Evolutionary conservation across 2,797 vertebrate genomes (phyloP).

Genomic region (Ctenopoma kingsleyae): DNA sequence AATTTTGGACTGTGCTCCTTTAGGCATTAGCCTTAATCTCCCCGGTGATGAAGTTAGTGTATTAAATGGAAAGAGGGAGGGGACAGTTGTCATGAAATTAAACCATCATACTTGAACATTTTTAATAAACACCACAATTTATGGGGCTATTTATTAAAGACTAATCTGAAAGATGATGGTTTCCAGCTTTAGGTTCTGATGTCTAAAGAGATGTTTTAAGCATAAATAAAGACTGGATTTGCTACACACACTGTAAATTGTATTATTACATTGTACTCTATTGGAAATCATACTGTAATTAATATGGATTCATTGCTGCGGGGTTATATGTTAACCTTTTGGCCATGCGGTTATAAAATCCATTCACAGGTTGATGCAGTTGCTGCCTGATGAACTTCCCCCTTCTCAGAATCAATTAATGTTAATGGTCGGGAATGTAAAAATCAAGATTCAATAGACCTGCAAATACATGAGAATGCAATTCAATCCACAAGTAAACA

Average conservation of each 20-base stretch:
- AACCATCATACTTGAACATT: slow-evolving; percentile 63
- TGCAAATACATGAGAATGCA: slow-evolving; percentile 43
- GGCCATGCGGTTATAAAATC: slow-evolving; percentile 49
- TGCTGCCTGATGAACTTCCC: slow-evolving; percentile 62
- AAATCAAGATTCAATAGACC: slow-evolving; percentile 56
- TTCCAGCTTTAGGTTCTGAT: slow-evolving; percentile 8
- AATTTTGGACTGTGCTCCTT: slow-evolving; percentile 82
- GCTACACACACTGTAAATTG: background rate
- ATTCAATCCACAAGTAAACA: slow-evolving; percentile 59
- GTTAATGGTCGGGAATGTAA: slow-evolving; percentile 51
- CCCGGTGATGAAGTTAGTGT: slow-evolving; percentile 80
- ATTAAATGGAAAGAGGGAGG: slow-evolving; percentile 72
- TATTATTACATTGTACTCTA: background rate
- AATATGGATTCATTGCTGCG: slow-evolving; percentile 38
- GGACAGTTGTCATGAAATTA: slow-evolving; percentile 75
- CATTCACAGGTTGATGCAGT: slow-evolving; percentile 48
- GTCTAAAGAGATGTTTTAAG: slow-evolving; percentile 1
- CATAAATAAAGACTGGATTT: background rate
- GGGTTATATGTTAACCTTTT: slow-evolving; percentile 34
- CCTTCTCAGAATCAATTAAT: slow-evolving; percentile 65
- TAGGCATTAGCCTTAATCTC: slow-evolving; percentile 86
- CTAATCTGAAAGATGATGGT: slow-evolving; percentile 37
- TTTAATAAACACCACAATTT: slow-evolving; percentile 64
- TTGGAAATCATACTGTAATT: slow-evolving; percentile 45
- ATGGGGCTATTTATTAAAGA: slow-evolving; percentile 49